phyloP scores from a whole-genome alignment of 2,113 vertebrate genomes.

The Rynchops niger region DNA sequence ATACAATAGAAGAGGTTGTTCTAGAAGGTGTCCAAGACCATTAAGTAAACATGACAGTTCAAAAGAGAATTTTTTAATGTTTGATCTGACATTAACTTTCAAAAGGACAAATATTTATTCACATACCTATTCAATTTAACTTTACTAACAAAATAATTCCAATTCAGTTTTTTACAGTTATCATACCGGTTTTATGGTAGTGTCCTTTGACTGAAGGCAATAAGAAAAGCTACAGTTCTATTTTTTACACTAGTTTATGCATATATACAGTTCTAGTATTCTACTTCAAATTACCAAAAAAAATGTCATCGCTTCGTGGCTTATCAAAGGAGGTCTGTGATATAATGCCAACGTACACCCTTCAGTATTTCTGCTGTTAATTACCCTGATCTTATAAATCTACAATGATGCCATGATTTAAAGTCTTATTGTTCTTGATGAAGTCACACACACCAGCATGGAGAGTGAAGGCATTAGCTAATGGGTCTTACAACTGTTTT shows the following conservation, averaged over 20 bases:
- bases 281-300: neutral
- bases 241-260: neutral
- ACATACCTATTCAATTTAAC: neutral
- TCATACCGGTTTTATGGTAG: neutral
- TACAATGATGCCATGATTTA: accelerated
- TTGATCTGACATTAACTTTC: neutral
- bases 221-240: neutral
- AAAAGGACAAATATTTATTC: neutral
- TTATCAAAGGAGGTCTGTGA: neutral
- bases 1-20: neutral
- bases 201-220: neutral
- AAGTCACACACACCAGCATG: neutral
- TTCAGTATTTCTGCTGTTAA: neutral
- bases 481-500: neutral
- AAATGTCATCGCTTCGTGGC: neutral
- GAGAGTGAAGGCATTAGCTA: neutral
- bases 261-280: neutral
- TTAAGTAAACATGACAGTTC: neutral
- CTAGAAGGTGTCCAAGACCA: neutral
- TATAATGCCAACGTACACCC: neutral
- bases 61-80: neutral
- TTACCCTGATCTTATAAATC: neutral
- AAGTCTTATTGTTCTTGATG: neutral
- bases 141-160: neutral
- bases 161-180: neutral